A percentile compares a stretch with the other conserved stretches of the same genome.
Evolutionary conservation across 2,888 invertebrate species (phyloP).

Genomic region (Cyclophora punctaria): DNA sequence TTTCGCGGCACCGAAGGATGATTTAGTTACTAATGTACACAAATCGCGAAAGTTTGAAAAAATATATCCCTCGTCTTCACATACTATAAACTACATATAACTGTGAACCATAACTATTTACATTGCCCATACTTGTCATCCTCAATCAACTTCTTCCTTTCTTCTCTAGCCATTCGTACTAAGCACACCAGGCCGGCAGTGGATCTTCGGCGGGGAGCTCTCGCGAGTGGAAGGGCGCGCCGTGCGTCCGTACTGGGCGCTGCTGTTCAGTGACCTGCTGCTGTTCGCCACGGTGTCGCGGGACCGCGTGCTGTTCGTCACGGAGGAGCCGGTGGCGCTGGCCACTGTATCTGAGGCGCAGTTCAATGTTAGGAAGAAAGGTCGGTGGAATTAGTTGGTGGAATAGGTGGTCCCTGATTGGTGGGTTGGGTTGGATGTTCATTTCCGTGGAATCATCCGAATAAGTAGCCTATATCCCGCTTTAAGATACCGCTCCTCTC

Average conservation of each 20-base stretch:
- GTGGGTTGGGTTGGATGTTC: no score
- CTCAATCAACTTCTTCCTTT: not conserved
- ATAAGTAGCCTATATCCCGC: no score
- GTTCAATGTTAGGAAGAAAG: conserved; percentile 90
- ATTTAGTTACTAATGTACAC: no score
- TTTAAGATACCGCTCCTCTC: no score
- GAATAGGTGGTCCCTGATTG: no score
- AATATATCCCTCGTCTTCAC: no score
- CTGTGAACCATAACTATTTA: no score
- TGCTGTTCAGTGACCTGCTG: conserved; percentile 88
- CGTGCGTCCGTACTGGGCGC: conserved; percentile 88
- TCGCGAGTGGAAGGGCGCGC: conserved; percentile 88
- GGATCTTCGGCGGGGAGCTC: conserved; percentile 92
- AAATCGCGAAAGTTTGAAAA: no score
- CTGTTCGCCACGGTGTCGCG: conserved; percentile 90
- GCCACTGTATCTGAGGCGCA: conserved; percentile 86
- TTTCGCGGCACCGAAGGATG: no score
- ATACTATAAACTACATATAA: no score
- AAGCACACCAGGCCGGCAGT: conserved; percentile 88
- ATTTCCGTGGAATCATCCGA: no score
- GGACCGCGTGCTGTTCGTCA: conserved; percentile 89
- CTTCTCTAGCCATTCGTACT: conserved; percentile 84
- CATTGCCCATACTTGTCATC: no score
- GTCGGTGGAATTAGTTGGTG: conserved; percentile 38
- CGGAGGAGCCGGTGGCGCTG: conserved; percentile 88